Evolutionary conservation across 2,113 vertebrate species (phyloP).

Genomic region (Pleuronectes platessa): DNA sequence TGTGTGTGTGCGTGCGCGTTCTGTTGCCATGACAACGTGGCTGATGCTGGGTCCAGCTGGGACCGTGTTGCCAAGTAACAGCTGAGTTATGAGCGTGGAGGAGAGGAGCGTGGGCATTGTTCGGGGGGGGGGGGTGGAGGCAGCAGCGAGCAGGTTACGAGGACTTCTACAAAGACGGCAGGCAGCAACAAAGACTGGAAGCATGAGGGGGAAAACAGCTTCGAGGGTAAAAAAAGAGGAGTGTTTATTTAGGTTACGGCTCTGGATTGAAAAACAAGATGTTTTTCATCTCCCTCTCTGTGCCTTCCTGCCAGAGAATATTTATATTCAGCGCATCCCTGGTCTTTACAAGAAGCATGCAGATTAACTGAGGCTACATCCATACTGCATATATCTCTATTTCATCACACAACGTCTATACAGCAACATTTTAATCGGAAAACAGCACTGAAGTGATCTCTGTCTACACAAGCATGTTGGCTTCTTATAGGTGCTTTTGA

Average conservation of each 20-base stretch:
- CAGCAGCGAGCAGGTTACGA: slow-evolving; percentile 47
- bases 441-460: no score
- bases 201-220: slow-evolving; percentile 45
- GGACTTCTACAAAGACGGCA: slow-evolving; percentile 68
- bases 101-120: slow-evolving; percentile 64
- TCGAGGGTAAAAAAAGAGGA: slow-evolving; percentile 20
- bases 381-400: neutral
- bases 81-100: slow-evolving; percentile 79
- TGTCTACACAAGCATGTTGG: no score
- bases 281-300: slow-evolving; percentile 46
- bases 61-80: slow-evolving; percentile 84
- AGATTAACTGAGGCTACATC: slow-evolving; percentile 12
- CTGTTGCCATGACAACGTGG: slow-evolving; percentile 72
- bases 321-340: slow-evolving; percentile 48
- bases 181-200: slow-evolving; percentile 66
- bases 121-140: slow-evolving; percentile 41
- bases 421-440: no score
- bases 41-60: slow-evolving; percentile 79
- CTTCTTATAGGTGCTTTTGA: no score
- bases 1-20: slow-evolving; percentile 67
- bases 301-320: slow-evolving; percentile 51
- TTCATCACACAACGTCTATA: neutral
- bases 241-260: slow-evolving; percentile 56
- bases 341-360: slow-evolving; percentile 11
- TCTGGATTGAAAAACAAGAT: slow-evolving; percentile 47